Base-by-base conservation (phyloP, 2,888 invertebrate genomes). In the Myopa tessellatipennis region DNA sequence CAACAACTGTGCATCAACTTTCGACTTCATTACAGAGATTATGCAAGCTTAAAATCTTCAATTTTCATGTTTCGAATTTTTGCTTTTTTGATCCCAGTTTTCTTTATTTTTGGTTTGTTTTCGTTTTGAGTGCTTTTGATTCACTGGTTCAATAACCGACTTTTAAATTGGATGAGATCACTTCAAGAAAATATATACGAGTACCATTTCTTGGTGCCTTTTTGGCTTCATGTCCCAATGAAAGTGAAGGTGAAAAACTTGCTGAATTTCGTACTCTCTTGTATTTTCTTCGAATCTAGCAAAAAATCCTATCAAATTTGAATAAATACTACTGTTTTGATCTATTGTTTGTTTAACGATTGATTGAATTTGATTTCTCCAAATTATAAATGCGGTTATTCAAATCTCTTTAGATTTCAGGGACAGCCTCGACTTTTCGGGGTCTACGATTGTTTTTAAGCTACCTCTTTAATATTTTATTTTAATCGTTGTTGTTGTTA, bases 391-490 rank as follows among this genome's bases (percentile, higher is more conserved):
- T 36, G 18, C 36, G 34, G 7, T 36, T 36, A 18, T 68, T 40
- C 4, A n/a, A 38, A 38, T 38, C 72, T n/a, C 40, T 60, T 72
- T 4, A 40, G 61, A 72, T 72, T 72, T 61, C 61, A 72, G n/a
- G 72, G 72, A 18, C 40, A 72, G 14, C n/a, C 8, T 50, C 18
- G 45, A 50, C 16, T 71, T 58, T 36, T 18, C 16, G 40, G 38
- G 4, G n/a, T 69, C 18, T 52, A 40, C 40, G 67, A 18, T 67
- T 40, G 16, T 8, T 16, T 8, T 45, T 45, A 45, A 45, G 45
- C 45, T 10, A 45, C 45, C 45, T 45, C 10, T 45, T 45, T 45
- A 45, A 45, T 8, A 45, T 45, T 45, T 45, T 3, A 45, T 45
- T 45, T 45, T 10, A 10, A 6, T 45, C 3, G 10, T 8, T 8